phyloP scores from a whole-genome alignment of 2,888 invertebrate genomes.

The Tenthredo livida region DNA sequence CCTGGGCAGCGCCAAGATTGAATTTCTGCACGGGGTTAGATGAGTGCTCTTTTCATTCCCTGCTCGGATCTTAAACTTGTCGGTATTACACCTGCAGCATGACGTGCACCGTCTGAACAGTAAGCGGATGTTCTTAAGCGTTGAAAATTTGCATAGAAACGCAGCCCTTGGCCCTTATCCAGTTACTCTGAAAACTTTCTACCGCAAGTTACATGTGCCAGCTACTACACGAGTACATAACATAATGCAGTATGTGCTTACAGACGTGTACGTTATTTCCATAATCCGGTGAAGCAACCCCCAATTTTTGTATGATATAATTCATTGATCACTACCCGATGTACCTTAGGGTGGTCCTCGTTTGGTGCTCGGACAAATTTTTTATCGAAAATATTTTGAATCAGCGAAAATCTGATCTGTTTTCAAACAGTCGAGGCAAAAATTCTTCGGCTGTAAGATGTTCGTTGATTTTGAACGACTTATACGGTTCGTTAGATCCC shows the following conservation, averaged over 20 bases:
- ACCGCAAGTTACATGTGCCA: background rate
- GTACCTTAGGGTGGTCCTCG: too few species aligned
- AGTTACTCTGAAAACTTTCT: constrained; percentile 4
- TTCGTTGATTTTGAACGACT: background rate
- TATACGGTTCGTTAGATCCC: background rate
- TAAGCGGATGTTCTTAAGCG: constrained; percentile 46
- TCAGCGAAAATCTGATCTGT: background rate
- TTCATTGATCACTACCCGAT: background rate
- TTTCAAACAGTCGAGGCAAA: background rate
- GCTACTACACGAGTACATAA: background rate
- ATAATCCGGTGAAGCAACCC: background rate
- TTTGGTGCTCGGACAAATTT: too few species aligned
- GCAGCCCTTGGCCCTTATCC: constrained; percentile 16
- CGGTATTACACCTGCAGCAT: constrained; percentile 1
- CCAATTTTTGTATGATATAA: background rate
- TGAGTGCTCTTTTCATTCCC: background rate
- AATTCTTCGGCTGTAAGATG: background rate
- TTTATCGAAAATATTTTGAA: background rate
- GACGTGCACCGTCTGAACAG: background rate
- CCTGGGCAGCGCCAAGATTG: too few species aligned
- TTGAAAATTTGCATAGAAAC: constrained; percentile 49
- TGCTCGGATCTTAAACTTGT: background rate
- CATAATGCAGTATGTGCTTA: constrained; percentile 10
- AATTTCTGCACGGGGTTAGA: too few species aligned
- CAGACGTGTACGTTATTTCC: background rate